Conservation (phyloP, 2,888 invertebrate genomes). For the Acholoe squamosa region DNA sequence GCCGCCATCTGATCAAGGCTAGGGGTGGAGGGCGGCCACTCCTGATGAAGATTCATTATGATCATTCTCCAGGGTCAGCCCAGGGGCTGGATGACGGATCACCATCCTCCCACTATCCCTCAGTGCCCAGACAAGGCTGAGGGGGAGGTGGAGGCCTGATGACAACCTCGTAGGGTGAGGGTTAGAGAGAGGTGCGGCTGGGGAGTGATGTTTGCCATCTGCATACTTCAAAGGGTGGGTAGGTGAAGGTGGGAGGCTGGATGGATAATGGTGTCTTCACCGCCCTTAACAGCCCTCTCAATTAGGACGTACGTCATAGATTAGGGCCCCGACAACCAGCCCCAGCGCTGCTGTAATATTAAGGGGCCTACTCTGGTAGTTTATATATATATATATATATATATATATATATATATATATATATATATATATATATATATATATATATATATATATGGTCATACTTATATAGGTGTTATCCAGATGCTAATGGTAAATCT, state of each 20-base stretch:
- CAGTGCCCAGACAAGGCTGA: neutral
- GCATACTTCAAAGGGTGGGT: slow-evolving; percentile 26
- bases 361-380: too few relatives aligned
- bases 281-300: neutral
- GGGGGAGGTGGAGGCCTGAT: neutral
- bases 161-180: neutral
- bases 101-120: neutral
- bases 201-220: slow-evolving; percentile 19
- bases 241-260: neutral
- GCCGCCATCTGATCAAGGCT: slow-evolving; percentile 29
- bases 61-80: slow-evolving; percentile 47
- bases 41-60: slow-evolving; percentile 54
- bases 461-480: too few relatives aligned
- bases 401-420: too few relatives aligned
- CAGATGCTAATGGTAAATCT: too few relatives aligned
- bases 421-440: too few relatives aligned
- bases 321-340: too few relatives aligned
- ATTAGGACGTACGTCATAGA: neutral
- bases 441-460: too few relatives aligned
- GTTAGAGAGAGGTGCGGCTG: neutral
- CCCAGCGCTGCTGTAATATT: too few relatives aligned
- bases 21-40: neutral
- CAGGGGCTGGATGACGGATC: slow-evolving; percentile 7
- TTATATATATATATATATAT: too few relatives aligned
- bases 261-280: slow-evolving; percentile 23